Base-by-base conservation (phyloP, 2,797 vertebrate genomes). In the Acipenser transmontanus region DNA sequence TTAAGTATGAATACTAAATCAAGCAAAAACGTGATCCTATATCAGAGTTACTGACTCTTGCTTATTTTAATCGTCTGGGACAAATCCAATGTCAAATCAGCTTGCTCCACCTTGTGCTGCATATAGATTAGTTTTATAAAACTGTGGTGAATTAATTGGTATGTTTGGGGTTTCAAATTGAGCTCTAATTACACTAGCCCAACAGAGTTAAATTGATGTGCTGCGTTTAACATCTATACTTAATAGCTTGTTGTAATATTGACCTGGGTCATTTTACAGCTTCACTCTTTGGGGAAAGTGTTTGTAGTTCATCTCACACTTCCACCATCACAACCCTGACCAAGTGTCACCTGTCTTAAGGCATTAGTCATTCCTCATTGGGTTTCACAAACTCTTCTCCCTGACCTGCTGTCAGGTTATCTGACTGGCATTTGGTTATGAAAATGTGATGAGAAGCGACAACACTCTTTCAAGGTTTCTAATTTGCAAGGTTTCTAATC, bases 351-450 rank as follows among this genome's bases (percentile, higher is more conserved):
- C 66, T 69, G 66, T 50, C 47, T 50, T 47, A 47, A 49, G 50
- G 50, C 64, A 73, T 69, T 64, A 66, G 67, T 66, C 69, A 65
- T 49, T 61, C 57, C 34, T 65, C 61, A 49, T 67, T 69, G 68
- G 59, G 17, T 66, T 68, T 51, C 52, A 47, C 56, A 63, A 47
- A n/a, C 63, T 68, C 20, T 51, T 51, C 63, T 60, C 54, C 49
- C 54, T 48, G 50, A 47, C 8, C 72, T 63, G 50, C 52, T 66
- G 60, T 61, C 20, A 7, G 10, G 7, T 52, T 48, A 59, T 64
- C 56, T n/a, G 13, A 6, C 59, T 57, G 48, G 9, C 61, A 52
- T 69, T 64, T 59, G 14, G 48, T 51, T 64, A 51, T n/a, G 8
- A 59, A 62, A 63, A 51, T 50, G 34, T 50, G n/a, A 62, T 47